phyloP scores from a whole-genome alignment of 1,140 invertebrate species.

The Anoplolepis gracilipes region DNA sequence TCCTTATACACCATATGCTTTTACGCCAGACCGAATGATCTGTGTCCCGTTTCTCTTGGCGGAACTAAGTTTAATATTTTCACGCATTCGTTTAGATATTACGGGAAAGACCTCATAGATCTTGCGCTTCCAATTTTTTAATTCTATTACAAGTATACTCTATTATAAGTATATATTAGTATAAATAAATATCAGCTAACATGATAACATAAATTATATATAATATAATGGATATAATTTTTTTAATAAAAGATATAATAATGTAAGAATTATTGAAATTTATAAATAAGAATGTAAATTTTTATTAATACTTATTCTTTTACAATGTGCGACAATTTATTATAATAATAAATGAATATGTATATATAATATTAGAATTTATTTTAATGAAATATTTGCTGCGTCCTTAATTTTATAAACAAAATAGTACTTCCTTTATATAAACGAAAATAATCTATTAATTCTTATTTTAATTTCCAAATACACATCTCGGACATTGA shows the following conservation, averaged over 20 bases:
- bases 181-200: background rate
- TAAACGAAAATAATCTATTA: constrained; percentile 3
- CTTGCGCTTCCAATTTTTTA: constrained; percentile 90
- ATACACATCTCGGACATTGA: too few relatives aligned
- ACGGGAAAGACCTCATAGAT: constrained; percentile 91
- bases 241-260: background rate
- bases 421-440: background rate
- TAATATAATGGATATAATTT: too few relatives aligned
- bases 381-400: background rate
- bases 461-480: background rate
- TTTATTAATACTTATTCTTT: background rate
- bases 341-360: background rate
- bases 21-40: constrained; percentile 89
- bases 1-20: constrained; percentile 95
- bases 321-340: background rate
- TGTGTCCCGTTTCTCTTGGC: constrained; percentile 91
- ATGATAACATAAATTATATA: background rate
- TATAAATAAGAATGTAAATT: constrained; percentile 1
- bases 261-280: background rate
- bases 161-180: too few relatives aligned
- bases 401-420: background rate
- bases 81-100: constrained; percentile 90
- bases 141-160: too few relatives aligned
- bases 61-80: constrained; percentile 89
- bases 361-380: background rate